Evolutionary conservation across 1,140 invertebrate species (phyloP).

Genomic region (Procambarus clarkii): DNA sequence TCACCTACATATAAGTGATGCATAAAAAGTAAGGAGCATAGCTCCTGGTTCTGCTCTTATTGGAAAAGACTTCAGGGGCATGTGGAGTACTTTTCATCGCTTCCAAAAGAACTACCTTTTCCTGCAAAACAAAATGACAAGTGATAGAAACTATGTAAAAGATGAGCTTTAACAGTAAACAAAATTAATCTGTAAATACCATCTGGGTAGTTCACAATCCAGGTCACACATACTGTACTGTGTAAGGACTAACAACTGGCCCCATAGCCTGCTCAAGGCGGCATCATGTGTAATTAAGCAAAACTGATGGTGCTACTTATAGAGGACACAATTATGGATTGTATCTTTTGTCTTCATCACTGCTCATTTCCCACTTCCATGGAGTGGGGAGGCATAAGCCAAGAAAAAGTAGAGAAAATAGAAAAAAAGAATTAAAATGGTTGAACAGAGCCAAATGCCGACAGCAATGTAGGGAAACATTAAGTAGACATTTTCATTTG

Average conservation of each 20-base stretch:
- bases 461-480: too few relatives aligned
- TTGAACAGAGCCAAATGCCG: too few relatives aligned
- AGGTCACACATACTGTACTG: not conserved
- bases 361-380: too few relatives aligned
- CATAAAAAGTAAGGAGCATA: not conserved
- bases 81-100: not conserved
- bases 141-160: not conserved
- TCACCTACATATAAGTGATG: not conserved
- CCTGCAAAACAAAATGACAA: not conserved
- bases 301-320: too few relatives aligned
- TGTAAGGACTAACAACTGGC: not conserved
- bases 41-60: not conserved
- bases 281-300: too few relatives aligned
- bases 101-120: not conserved
- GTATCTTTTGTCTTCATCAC: too few relatives aligned
- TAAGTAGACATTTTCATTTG: too few relatives aligned
- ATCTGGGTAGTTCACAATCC: not conserved
- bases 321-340: too few relatives aligned
- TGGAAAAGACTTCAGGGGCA: not conserved
- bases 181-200: not conserved
- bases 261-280: not conserved
- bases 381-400: too few relatives aligned
- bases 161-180: too few relatives aligned
- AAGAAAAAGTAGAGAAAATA: too few relatives aligned
- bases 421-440: too few relatives aligned